Evolutionary conservation across 2,888 invertebrate species (phyloP).

Genomic region (Bedellia somnulentella): DNA sequence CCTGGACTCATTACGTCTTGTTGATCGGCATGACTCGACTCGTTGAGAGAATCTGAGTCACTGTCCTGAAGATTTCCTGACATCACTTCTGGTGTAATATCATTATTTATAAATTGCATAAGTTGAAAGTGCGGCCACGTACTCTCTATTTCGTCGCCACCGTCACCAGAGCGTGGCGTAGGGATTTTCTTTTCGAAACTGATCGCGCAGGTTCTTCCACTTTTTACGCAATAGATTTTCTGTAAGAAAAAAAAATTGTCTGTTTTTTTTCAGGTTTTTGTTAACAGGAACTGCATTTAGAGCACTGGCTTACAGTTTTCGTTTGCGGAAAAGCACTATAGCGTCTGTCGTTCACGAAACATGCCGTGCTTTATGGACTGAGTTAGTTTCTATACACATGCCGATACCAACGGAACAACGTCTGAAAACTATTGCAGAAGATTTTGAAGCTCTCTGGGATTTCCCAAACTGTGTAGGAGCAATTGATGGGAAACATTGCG

Average conservation of each 20-base stretch:
- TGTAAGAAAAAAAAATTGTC: constrained; percentile 1
- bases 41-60: background rate
- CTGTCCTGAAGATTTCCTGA: background rate
- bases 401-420: background rate
- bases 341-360: background rate
- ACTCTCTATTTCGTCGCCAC: background rate
- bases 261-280: constrained; percentile 1
- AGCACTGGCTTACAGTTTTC: constrained; percentile 1
- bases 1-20: background rate
- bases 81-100: background rate
- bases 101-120: constrained; percentile 1
- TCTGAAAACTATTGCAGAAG: background rate
- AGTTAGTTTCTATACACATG: background rate
- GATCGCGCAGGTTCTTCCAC: constrained; percentile 1
- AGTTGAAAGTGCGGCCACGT: background rate
- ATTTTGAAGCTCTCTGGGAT: constrained; percentile 1
- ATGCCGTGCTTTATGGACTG: background rate
- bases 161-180: background rate
- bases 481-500: no score
- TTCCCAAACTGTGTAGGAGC: constrained; percentile 1
- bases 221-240: background rate
- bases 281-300: background rate
- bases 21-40: background rate
- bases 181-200: background rate
- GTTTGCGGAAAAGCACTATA: background rate